A percentile compares a stretch with the other conserved stretches of the same genome.
These are phyloP conservation scores for Sialia sialis DNA, from an alignment of 2,113 vertebrate genomes.

Conservation along the genomic window DNA sequence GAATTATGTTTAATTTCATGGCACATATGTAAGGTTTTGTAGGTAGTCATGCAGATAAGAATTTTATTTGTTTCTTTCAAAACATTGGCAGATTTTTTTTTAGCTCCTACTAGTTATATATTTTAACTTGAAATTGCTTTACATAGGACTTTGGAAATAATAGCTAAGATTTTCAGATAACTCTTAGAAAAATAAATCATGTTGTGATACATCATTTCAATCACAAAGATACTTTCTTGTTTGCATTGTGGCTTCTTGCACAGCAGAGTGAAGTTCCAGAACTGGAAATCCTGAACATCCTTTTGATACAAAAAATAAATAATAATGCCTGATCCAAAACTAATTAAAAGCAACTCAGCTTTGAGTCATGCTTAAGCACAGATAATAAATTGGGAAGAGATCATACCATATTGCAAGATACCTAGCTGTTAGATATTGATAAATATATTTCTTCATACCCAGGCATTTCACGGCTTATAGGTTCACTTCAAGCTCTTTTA, in stretches of 20 bases:
- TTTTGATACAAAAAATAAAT: neutral
- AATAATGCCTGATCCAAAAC: neutral
- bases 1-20: neutral
- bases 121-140: neutral
- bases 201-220: neutral
- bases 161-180: neutral
- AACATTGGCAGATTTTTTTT: neutral
- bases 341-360: constrained; percentile 12
- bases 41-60: neutral
- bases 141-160: neutral
- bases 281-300: neutral
- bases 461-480: neutral
- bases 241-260: neutral
- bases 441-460: neutral
- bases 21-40: neutral
- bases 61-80: neutral
- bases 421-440: neutral
- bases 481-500: neutral
- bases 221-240: neutral
- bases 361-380: neutral
- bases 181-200: neutral
- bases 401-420: neutral
- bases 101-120: neutral
- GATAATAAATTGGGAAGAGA: neutral
- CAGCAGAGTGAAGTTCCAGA: neutral